Conservation (phyloP, 1,140 invertebrate species). For the Venustaconcha ellipsiformis region DNA sequence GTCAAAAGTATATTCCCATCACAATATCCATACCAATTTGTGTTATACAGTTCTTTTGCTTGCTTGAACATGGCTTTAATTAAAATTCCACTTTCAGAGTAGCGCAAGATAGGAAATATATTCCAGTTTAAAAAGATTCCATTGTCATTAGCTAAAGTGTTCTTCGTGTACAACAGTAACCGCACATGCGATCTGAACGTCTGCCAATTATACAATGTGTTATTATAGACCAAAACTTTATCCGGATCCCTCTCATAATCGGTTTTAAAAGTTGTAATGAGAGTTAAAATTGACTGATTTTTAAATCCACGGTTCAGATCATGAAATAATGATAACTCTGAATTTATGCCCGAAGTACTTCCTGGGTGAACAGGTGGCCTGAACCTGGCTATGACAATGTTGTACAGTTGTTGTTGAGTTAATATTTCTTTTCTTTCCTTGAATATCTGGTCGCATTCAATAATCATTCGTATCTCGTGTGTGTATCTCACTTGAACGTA, state of each 20-base stretch:
- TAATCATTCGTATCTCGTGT: no score
- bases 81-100: conserved; percentile 5
- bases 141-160: neutral
- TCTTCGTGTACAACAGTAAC: conserved; percentile 28
- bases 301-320: no score
- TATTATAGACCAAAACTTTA: conserved; percentile 3
- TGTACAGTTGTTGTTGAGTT: no score
- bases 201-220: conserved; percentile 17
- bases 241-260: conserved; percentile 3
- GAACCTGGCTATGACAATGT: no score
- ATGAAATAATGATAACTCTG: no score
- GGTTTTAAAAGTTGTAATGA: no score
- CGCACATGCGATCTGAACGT: conserved; percentile 20
- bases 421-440: no score
- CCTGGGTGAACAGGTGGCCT: no score
- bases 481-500: no score
- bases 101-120: neutral
- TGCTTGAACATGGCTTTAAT: conserved; percentile 30
- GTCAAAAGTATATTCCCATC: conserved; percentile 36
- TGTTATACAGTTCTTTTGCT: conserved; percentile 20
- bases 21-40: conserved; percentile 30
- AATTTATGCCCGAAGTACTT: no score
- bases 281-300: no score
- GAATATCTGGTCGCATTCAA: no score
- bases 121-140: conserved; percentile 21